phyloP scores from a whole-genome alignment of 1,140 invertebrate species.

The Drosophila erecta region DNA sequence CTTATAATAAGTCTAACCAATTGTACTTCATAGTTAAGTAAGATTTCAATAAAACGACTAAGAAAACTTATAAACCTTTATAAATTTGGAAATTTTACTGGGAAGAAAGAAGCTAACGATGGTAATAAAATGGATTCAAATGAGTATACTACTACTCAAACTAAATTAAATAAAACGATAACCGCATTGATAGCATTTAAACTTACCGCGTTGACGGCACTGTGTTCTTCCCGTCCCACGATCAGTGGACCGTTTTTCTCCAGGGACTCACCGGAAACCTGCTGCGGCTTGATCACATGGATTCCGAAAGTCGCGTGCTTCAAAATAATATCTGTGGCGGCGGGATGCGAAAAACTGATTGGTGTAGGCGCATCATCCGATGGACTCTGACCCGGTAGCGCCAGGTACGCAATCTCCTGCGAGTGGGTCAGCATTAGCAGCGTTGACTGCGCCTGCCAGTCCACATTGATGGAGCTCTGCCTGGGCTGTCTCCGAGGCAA shows the following conservation, averaged over 20 bases:
- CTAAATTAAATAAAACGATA: no score
- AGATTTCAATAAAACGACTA: conserved; percentile 84
- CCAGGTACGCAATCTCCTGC: conserved; percentile 79
- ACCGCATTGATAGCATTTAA: neutral
- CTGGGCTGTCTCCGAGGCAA: conserved; percentile 85
- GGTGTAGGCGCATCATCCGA: conserved; percentile 65
- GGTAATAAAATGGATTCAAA: no score
- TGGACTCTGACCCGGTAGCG: conserved; percentile 53
- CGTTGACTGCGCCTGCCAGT: conserved; percentile 87
- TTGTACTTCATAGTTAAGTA: conserved; percentile 86
- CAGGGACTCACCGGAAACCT: conserved; percentile 15
- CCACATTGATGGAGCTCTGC: conserved; percentile 79
- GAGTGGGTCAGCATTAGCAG: conserved; percentile 87
- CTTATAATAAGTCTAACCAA: conserved; percentile 74
- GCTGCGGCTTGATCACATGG: conserved; percentile 55
- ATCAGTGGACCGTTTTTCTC: conserved; percentile 59
- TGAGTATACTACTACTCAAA: no score
- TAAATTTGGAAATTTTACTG: neutral
- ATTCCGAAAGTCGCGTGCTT: conserved; percentile 74
- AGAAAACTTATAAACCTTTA: neutral
- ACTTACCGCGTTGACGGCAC: conserved; percentile 79
- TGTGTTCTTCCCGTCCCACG: conserved; percentile 62
- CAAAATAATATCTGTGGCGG: conserved; percentile 27
- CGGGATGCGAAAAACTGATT: conserved; percentile 57
- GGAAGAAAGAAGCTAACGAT: neutral